Evolutionary conservation across 2,888 invertebrate species (phyloP).

Genomic region (Caenorhabditis sp.): DNA sequence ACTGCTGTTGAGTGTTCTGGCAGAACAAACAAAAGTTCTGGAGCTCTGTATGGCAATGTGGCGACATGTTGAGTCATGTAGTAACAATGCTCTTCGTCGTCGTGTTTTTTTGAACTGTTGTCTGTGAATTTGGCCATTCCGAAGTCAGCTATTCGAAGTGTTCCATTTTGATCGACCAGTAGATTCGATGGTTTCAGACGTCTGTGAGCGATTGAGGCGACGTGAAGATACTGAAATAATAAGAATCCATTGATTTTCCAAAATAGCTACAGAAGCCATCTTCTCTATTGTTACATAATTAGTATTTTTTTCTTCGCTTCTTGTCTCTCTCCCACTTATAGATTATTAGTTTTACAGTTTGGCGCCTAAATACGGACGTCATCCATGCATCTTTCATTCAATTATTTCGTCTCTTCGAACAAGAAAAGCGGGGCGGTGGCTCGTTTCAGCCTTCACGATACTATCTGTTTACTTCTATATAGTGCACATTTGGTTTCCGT

Average conservation of each 20-base stretch:
- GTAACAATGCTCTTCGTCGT: conserved; percentile 82
- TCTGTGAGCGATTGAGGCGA: conserved; percentile 80
- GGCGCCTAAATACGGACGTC: conserved; percentile 25
- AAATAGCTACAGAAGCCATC: too few species aligned
- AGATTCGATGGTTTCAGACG: conserved; percentile 81
- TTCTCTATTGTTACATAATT: too few species aligned
- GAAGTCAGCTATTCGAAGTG: conserved; percentile 80
- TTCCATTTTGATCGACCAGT: conserved; percentile 75
- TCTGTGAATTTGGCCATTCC: conserved; percentile 80
- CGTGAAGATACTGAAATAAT: conserved; percentile 80
- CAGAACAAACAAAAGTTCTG: conserved; percentile 80
- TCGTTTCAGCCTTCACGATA: conserved; percentile 14
- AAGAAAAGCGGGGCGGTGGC: conserved; percentile 38
- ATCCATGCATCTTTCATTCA: conserved; percentile 11
- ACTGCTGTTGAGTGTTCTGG: conserved; percentile 81
- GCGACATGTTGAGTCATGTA: conserved; percentile 82
- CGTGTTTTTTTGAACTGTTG: conserved; percentile 64
- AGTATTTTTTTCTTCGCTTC: background rate
- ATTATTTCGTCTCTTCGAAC: conserved; percentile 1
- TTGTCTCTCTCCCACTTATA: conserved; percentile 11
- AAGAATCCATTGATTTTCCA: too few species aligned
- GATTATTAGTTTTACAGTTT: conserved; percentile 13
- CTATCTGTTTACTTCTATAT: conserved; percentile 57
- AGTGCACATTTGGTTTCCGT: conserved; percentile 58
- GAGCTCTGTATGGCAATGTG: conserved; percentile 81